Conservation (phyloP, 2,888 invertebrate species). For the Leptinotarsa juncta region DNA sequence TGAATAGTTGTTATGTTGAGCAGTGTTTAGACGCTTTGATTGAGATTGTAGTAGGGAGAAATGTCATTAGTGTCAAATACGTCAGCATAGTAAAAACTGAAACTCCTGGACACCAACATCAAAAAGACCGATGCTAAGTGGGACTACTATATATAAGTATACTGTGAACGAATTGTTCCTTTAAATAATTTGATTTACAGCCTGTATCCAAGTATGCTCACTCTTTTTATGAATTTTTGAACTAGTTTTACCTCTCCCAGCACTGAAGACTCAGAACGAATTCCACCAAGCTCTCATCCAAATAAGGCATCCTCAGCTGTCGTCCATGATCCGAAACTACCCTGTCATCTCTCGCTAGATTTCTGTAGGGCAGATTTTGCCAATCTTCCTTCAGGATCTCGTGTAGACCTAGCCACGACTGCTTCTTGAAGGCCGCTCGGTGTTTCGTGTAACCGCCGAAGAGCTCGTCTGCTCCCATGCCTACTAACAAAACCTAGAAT, state of each 20-base stretch:
- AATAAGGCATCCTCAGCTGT: constrained; percentile 83
- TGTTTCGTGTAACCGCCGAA: constrained; percentile 95
- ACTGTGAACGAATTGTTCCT: no score
- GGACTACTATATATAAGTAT: no score
- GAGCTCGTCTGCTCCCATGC: constrained; percentile 97
- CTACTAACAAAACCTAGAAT: constrained; percentile 80
- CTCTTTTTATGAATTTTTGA: neutral
- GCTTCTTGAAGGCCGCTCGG: constrained; percentile 75
- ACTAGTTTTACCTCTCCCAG: constrained; percentile 72
- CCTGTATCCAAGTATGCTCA: no score
- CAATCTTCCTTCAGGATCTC: constrained; percentile 78
- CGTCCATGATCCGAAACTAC: constrained; percentile 90
- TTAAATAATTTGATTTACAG: no score
- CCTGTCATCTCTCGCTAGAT: constrained; percentile 95
- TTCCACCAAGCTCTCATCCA: constrained; percentile 78
- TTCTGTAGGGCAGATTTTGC: constrained; percentile 86
- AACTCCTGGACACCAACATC: no score
- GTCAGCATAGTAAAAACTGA: no score
- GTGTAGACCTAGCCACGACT: constrained; percentile 68
- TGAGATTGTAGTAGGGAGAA: no score
- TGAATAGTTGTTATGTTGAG: no score
- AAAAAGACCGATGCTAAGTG: no score
- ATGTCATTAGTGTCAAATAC: no score
- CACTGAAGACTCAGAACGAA: constrained; percentile 74
- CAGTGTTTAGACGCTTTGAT: no score